phyloP scores from a whole-genome alignment of 2,888 invertebrate genomes.

The Tachina lurida region DNA sequence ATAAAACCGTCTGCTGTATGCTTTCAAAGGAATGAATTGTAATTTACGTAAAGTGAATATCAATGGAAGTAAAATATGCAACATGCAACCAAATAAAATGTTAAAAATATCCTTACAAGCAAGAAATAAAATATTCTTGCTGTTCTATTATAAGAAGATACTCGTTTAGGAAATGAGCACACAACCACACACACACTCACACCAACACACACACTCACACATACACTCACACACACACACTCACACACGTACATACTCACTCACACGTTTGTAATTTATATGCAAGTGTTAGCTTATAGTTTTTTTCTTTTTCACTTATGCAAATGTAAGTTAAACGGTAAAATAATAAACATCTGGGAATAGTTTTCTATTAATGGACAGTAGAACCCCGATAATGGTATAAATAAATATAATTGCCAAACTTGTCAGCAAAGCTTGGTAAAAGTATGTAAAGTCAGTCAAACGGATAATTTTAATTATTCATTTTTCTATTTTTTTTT shows the following conservation, averaged over 20 bases:
- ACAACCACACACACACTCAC: not conserved
- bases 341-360: not conserved
- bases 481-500: not conserved
- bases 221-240: not conserved
- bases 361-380: not conserved
- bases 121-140: not conserved
- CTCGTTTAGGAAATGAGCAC: not conserved
- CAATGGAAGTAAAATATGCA: slow-evolving; percentile 47
- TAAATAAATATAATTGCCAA: not conserved
- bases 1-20: not conserved
- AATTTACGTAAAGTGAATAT: slow-evolving; percentile 32
- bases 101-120: not conserved
- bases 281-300: not conserved
- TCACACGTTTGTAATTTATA: not conserved
- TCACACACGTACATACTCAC: too few relatives aligned
- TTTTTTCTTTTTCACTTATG: not conserved
- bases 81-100: slow-evolving; percentile 28
- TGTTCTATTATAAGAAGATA: not conserved
- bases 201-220: not conserved
- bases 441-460: not conserved
- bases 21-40: not conserved
- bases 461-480: too few relatives aligned
- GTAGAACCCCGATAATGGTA: not conserved
- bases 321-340: not conserved
- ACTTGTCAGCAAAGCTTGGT: too few relatives aligned